These are phyloP conservation scores for Sarcophaga subvicina DNA, from an alignment of 2,888 invertebrate species.

Conservation along the genomic window DNA sequence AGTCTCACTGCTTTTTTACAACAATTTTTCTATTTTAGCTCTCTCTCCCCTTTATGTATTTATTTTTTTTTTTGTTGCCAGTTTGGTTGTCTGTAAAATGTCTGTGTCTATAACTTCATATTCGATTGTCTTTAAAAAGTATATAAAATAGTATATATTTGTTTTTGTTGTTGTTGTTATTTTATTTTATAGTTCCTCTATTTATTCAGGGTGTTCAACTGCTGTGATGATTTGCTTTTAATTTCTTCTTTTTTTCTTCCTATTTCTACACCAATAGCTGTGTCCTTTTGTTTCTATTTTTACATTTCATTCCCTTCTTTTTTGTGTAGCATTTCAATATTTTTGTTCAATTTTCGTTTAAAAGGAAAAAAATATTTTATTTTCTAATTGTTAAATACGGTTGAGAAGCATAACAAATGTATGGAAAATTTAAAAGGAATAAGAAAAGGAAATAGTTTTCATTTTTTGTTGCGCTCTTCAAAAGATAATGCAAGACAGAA, in stretches of 20 bases:
- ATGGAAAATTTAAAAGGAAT: constrained; percentile 3
- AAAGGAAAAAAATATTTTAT: constrained; percentile 36
- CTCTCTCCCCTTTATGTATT: background rate
- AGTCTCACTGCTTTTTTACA: background rate
- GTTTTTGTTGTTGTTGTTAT: constrained; percentile 11
- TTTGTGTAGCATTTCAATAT: constrained; percentile 19
- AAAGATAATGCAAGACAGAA: too few relatives aligned
- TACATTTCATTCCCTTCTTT: constrained; percentile 5
- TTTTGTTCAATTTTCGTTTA: constrained; percentile 10
- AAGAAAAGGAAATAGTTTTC: background rate
- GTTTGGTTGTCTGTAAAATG: constrained; percentile 62
- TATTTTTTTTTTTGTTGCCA: constrained; percentile 43
- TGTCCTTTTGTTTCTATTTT: constrained; percentile 26
- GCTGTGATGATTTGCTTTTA: constrained; percentile 65
- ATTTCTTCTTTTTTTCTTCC: background rate
- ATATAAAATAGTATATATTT: background rate
- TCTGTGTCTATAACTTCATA: constrained; percentile 54
- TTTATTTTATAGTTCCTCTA: constrained; percentile 45
- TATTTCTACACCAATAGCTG: constrained; percentile 44
- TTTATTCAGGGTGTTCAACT: constrained; percentile 65
- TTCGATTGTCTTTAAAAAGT: constrained; percentile 59
- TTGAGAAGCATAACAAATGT: constrained; percentile 1
- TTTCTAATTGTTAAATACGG: constrained; percentile 55
- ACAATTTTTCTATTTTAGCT: background rate
- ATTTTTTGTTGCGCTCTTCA: too few relatives aligned